Evolutionary conservation across 1,140 invertebrate species (phyloP).

Genomic region (Riptortus pedestris): DNA sequence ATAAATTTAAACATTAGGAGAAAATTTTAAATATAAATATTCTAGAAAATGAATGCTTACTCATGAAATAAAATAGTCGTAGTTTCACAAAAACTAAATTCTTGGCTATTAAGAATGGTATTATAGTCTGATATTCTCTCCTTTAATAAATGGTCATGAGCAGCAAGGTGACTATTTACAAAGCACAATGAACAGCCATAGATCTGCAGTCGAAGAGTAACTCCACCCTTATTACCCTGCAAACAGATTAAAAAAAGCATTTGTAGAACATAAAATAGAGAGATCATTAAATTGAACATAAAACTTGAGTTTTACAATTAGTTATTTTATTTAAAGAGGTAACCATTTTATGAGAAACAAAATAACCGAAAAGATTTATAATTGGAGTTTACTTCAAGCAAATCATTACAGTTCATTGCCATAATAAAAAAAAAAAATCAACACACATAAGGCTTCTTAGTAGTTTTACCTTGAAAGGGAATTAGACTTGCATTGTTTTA

Average conservation of each 20-base stretch:
- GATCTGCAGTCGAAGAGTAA: conserved; percentile 72
- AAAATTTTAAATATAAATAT: no score
- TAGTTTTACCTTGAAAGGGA: no score
- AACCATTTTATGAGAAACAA: neutral
- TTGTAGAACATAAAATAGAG: conserved; percentile 33
- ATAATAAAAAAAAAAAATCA: neutral
- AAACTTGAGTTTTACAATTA: neutral
- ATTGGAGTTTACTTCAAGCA: neutral
- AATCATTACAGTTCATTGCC: neutral
- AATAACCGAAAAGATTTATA: neutral
- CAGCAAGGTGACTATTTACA: conserved; percentile 78
- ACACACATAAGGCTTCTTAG: no score
- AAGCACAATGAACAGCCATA: conserved; percentile 78
- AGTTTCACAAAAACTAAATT: conserved; percentile 56
- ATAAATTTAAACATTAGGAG: no score
- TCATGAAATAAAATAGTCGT: conserved; percentile 81
- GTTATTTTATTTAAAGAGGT: neutral
- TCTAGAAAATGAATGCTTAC: conserved; percentile 43
- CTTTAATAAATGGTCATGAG: conserved; percentile 69
- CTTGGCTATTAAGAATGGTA: conserved; percentile 60
- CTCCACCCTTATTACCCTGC: conserved; percentile 91
- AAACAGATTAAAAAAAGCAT: conserved; percentile 25
- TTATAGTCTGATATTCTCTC: conserved; percentile 79
- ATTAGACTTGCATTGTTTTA: no score
- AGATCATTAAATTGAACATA: conserved; percentile 33